Evolutionary conservation across 2,797 vertebrate species (phyloP), one percentile per base, ranked within the genome.

Genomic region (Neoniphon sammara): DNA sequence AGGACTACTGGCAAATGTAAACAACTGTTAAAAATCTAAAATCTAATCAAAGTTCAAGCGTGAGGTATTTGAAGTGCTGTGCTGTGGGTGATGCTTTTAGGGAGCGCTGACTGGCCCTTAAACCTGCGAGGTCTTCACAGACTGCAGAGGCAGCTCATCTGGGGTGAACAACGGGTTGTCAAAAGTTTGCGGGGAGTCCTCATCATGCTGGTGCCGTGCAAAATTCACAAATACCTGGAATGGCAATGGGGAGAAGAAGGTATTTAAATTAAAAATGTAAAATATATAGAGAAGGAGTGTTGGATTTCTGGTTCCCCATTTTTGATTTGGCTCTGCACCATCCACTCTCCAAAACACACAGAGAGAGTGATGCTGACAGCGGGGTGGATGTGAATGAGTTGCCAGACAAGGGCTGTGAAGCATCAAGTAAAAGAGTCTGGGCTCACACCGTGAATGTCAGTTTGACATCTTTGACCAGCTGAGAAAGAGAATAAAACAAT

Each of bases 141-240:
- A 2, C 15, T 56, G 5, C 75, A 92, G 15, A 0, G 91, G 88
- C 46, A 87, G 56, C 73, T 95, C 94, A 3, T 95, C 94, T 0
- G 87, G 88, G 25, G 85, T 70, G 78, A 94, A 91, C 73, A 93
- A 90, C 0, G 49, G 44, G 70, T 95, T 94, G 27, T 81, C 61
- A 2, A 89, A 86, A n/a, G 56, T 72, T 27, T 49, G 42, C 8
- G 70, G 52, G 9, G 88, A 88, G 0, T 89, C 90, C 25, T 88
- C 90, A 0, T 66, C 70, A 0, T 92, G 88, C 82, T 95, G 93
- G 50, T 90, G 84, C 17, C 56, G 87, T 0, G 94, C 94, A 81
- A 95, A 95, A 83, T 92, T 95, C 80, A 95, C 94, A 83, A 95
- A 95, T 67, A 95, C 94, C 94, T 95, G 87, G 23, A 83, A 87